These are phyloP conservation scores for Notarius quadriscutis DNA, from an alignment of 2,113 vertebrate genomes.

Conservation along the genomic window DNA sequence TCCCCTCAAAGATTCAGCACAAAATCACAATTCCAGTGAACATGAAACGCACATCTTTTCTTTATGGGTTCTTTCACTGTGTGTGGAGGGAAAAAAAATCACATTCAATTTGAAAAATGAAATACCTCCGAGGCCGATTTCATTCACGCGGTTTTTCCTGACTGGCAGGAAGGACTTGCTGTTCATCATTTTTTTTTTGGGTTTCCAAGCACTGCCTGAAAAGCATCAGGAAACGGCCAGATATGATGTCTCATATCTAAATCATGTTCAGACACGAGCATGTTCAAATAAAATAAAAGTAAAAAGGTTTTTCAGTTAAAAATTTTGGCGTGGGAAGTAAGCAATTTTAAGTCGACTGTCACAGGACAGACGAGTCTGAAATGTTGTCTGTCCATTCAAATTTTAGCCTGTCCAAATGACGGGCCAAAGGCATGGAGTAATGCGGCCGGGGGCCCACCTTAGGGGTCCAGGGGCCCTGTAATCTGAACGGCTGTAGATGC, in stretches of 20 bases:
- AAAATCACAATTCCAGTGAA: constrained; percentile 37
- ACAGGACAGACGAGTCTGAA: too few species aligned
- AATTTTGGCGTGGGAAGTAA: too few species aligned
- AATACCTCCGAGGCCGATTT: not conserved
- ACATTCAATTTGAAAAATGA: not conserved
- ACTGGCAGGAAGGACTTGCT: not conserved
- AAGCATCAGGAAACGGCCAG: not conserved
- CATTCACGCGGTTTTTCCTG: not conserved
- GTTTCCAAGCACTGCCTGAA: not conserved
- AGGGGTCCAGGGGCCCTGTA: too few species aligned
- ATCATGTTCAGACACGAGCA: not conserved
- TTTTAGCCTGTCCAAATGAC: too few species aligned
- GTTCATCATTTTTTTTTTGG: not conserved
- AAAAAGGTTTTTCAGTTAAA: too few species aligned
- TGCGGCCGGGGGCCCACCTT: too few species aligned
- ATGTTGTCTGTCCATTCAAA: too few species aligned
- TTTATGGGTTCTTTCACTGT: constrained; percentile 23
- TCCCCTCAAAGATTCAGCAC: constrained; percentile 37
- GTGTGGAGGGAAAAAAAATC: not conserved
- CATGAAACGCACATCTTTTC: constrained; percentile 12
- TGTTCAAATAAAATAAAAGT: not conserved
- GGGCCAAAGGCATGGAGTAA: too few species aligned
- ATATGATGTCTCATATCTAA: not conserved
- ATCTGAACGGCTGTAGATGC: too few species aligned
- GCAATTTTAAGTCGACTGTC: too few species aligned